These are phyloP conservation scores for Pterocles burchelli DNA, from an alignment of 2,113 vertebrate species.

Conservation along the genomic window DNA sequence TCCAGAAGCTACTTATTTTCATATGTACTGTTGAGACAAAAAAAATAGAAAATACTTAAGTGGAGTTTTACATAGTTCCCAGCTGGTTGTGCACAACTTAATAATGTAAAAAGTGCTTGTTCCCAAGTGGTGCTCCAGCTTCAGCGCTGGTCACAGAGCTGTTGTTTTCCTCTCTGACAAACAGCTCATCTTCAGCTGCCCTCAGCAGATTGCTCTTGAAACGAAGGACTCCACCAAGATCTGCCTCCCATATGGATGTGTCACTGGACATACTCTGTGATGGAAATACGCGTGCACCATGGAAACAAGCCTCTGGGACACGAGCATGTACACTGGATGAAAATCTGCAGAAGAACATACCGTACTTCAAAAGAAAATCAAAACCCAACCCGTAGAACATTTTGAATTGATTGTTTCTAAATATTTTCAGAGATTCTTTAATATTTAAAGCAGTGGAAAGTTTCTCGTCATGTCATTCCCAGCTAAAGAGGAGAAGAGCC, in stretches of 20 bases:
- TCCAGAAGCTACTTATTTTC: background rate
- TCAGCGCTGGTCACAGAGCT: background rate
- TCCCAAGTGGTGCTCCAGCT: background rate
- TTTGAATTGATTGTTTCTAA: background rate
- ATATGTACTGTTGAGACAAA: background rate
- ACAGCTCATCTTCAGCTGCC: background rate
- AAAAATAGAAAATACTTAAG: background rate
- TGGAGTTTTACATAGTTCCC: background rate
- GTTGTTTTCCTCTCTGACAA: background rate
- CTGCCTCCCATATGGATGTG: background rate
- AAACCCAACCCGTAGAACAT: background rate
- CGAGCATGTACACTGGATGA: background rate
- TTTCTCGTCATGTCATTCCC: background rate
- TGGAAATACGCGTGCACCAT: background rate
- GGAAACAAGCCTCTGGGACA: background rate
- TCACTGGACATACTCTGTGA: background rate
- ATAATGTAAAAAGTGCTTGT: background rate
- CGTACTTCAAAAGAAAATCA: background rate
- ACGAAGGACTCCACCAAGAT: background rate
- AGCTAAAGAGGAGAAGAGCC: background rate
- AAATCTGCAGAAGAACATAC: background rate
- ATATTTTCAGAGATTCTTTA: slow-evolving; percentile 15
- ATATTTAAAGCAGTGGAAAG: slow-evolving; percentile 49
- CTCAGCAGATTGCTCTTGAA: background rate
- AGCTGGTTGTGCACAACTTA: background rate